phyloP scores from a whole-genome alignment of 2,888 invertebrate genomes.

The Furcula furcula region DNA sequence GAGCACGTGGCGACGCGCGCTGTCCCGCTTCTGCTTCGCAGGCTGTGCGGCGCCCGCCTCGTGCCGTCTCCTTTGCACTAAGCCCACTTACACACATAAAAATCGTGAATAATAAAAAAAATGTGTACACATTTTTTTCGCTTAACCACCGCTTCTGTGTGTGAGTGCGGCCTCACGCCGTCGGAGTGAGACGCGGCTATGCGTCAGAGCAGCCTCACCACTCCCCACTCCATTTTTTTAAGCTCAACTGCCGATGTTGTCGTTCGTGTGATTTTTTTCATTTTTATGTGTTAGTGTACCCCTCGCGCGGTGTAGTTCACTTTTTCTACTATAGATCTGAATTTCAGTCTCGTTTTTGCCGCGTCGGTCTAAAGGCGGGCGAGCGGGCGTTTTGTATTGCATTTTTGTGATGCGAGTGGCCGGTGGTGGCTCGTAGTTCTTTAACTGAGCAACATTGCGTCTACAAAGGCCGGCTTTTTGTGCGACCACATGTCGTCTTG shows the following conservation, averaged over 20 bases:
- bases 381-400: slow-evolving; percentile 72
- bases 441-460: slow-evolving; percentile 39
- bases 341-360: slow-evolving; percentile 83
- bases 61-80: slow-evolving; percentile 57
- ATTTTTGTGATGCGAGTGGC: slow-evolving; percentile 68
- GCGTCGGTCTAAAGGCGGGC: slow-evolving; percentile 80
- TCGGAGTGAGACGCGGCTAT: slow-evolving; percentile 55
- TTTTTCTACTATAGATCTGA: slow-evolving; percentile 83
- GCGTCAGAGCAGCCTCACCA: slow-evolving; percentile 39
- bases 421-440: slow-evolving; percentile 42
- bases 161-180: slow-evolving; percentile 76
- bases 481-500: slow-evolving; percentile 66
- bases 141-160: slow-evolving; percentile 67
- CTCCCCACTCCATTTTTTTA: slow-evolving; percentile 80
- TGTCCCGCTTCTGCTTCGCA: slow-evolving; percentile 46
- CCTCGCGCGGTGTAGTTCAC: slow-evolving; percentile 81
- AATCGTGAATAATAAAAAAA: slow-evolving; percentile 81
- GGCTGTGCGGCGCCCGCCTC: slow-evolving; percentile 36
- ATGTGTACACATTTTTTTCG: slow-evolving; percentile 82
- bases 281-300: slow-evolving; percentile 82
- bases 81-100: slow-evolving; percentile 82
- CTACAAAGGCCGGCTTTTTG: slow-evolving; percentile 61
- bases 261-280: slow-evolving; percentile 80
- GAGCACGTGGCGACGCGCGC: slow-evolving; percentile 76
- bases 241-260: slow-evolving; percentile 72